A percentile compares a stretch with the other conserved stretches of the same genome.
phyloP scores from a whole-genome alignment of 2,797 vertebrate species.

The Sebastes itinus region DNA sequence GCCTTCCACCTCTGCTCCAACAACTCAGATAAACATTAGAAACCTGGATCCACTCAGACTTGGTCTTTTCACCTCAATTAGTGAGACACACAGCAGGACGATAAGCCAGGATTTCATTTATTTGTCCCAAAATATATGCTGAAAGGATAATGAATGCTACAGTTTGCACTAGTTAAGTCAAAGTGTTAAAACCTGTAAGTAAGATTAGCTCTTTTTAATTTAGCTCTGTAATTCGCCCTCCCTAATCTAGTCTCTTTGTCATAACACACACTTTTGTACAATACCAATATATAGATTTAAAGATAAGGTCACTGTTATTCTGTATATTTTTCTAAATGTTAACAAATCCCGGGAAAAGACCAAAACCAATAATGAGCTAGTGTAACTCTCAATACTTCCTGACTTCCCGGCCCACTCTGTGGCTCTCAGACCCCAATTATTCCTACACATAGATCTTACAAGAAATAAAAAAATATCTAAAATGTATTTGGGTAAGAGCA shows the following conservation, averaged over 20 bases:
- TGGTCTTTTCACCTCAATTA: constrained; percentile 55
- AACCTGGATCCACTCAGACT: constrained; percentile 18
- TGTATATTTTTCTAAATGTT: neutral
- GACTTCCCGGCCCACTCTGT: neutral
- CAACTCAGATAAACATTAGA: constrained; percentile 43
- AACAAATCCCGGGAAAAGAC: neutral
- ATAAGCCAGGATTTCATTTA: constrained; percentile 27
- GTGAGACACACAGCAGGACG: constrained; percentile 2
- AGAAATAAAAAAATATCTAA: too few species aligned
- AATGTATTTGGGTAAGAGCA: too few species aligned
- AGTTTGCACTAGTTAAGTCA: constrained; percentile 7
- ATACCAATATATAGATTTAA: neutral
- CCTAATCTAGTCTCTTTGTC: neutral
- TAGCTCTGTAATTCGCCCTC: neutral
- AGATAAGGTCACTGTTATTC: neutral
- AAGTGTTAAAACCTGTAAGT: neutral
- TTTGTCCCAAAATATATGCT: constrained; percentile 23
- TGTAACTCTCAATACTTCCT: neutral
- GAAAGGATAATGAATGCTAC: constrained; percentile 2
- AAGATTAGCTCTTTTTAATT: constrained; percentile 5
- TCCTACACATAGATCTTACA: neutral
- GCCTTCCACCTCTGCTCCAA: constrained; percentile 10
- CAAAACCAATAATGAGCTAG: neutral
- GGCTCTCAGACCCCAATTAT: neutral
- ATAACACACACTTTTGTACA: constrained; percentile 1